Percentiles rank a stretch among this genome's conserved stretches.
These are phyloP conservation scores for Origma solitaria DNA, from an alignment of 2,113 vertebrate species.

Conservation along the genomic window DNA sequence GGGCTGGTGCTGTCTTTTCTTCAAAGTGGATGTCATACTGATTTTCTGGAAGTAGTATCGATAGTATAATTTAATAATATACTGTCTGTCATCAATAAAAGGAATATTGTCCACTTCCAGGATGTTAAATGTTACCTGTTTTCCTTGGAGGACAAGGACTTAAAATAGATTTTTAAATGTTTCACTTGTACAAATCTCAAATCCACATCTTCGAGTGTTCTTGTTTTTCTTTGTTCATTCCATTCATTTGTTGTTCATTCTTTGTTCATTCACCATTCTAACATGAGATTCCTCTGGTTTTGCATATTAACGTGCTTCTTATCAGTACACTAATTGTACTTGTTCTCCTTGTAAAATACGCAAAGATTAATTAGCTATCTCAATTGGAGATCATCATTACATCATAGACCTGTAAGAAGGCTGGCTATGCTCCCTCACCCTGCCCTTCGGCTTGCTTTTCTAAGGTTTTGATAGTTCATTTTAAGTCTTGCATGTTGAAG, in stretches of 20 bases:
- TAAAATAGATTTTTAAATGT: not conserved
- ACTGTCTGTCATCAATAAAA: not conserved
- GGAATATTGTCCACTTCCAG: not conserved
- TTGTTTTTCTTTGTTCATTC: not conserved
- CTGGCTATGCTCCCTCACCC: not conserved
- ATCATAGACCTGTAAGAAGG: accelerated
- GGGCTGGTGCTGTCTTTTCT: not conserved
- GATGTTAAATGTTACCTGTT: not conserved
- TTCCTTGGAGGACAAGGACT: not conserved
- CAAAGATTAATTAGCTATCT: not conserved
- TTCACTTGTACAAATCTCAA: not conserved
- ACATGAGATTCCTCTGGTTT: not conserved
- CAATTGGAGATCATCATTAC: not conserved
- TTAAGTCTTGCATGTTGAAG: not conserved
- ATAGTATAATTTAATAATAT: not conserved
- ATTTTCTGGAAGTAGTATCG: not conserved
- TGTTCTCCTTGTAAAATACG: not conserved
- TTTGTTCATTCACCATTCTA: not conserved
- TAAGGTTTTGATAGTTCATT: not conserved
- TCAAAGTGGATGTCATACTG: not conserved
- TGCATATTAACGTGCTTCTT: not conserved
- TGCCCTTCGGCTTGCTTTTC: not conserved
- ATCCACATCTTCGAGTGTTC: not conserved
- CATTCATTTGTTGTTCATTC: no score
- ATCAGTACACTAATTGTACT: not conserved